Base-by-base conservation (phyloP, 2,797 vertebrate species). In the Melanotaenia nigrans region DNA sequence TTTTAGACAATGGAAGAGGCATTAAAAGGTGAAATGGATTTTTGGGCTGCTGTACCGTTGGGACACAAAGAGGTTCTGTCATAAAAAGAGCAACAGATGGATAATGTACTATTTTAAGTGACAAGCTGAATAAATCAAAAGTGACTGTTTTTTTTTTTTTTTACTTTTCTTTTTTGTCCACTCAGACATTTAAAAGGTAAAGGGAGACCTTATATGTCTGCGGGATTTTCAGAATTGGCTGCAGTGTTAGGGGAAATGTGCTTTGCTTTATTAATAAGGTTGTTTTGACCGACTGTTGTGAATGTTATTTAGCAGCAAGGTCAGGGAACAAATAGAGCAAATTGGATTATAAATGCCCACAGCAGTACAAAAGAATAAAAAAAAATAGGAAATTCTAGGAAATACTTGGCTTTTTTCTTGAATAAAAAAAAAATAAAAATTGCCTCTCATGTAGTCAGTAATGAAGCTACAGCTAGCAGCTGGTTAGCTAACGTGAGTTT, bases 91-190 rank as follows among this genome's bases (percentile, higher is more conserved):
- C 55, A 82, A 83, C 57, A 79, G 65, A 82, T 76, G 57, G 68
- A 77, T 65, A 74, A 78, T 84, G 68, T 85, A 70, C 79, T 85
- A 69, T 87, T 85, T 89, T 88, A 78, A 65, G 73, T 75, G 78
- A 78, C 47, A 78, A 77, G 77, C 80, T 56, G 73, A 92, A 90
- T 88, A 89, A 91, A 92, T 88, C 78, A 85, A 79, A 78, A 72
- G 78, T 83, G 75, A 79, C 62, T 63, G 74, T 45, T 32, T 45
- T 32, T 28, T 28, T 25, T 25, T 38, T 32, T 33, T 68, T 65
- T 53, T 64, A 28, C 24, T 49, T 38, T 38, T 58, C 60, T 22
- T 65, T 65, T 69, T 16, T 71, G 36, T 65, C 78, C 28, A 32
- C 7, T 58, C 20, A 58, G 63, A 65, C 24, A 22, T 69, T 11